Conservation (phyloP, 64 coral and sea anemone species). For the Cladopsammia gracilis region DNA sequence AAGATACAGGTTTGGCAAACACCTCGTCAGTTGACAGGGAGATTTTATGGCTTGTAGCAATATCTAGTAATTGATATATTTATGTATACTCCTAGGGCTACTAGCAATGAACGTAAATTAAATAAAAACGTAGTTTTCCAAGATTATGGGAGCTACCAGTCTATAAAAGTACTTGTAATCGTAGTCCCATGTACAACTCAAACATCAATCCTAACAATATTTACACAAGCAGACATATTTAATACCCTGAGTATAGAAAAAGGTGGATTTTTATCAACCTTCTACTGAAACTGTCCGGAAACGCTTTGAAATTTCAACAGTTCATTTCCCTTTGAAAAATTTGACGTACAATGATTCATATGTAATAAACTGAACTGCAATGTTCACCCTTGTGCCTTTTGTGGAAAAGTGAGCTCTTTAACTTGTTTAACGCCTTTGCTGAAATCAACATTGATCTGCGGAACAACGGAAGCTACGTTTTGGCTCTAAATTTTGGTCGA, state of each 20-base stretch:
- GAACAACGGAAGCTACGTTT: constrained; percentile 1
- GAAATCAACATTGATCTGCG: neutral
- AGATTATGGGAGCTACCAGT: neutral
- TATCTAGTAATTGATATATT: constrained; percentile 36
- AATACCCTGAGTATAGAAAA: neutral
- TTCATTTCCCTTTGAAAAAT: neutral
- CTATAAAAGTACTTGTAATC: neutral
- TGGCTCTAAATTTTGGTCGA: neutral
- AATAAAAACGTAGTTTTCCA: neutral
- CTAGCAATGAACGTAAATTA: neutral
- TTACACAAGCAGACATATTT: constrained; percentile 27
- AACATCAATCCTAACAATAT: constrained; percentile 1
- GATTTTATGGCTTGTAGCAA: neutral
- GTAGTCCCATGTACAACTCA: neutral
- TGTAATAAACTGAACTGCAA: neutral
- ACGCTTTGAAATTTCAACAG: constrained; percentile 11
- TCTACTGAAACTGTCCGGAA: constrained; percentile 13
- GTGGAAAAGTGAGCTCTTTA: constrained; percentile 24
- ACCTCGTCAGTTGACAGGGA: neutral
- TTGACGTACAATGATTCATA: constrained; percentile 8
- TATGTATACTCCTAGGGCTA: neutral
- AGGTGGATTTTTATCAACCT: neutral
- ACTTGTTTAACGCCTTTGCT: constrained; percentile 38
- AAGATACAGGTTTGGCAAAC: constrained; percentile 15
- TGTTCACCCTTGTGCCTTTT: neutral